A percentile compares a stretch with the other conserved stretches of the same genome.
Conservation (phyloP, 2,888 invertebrate species). For the Octonoba sinensis region DNA sequence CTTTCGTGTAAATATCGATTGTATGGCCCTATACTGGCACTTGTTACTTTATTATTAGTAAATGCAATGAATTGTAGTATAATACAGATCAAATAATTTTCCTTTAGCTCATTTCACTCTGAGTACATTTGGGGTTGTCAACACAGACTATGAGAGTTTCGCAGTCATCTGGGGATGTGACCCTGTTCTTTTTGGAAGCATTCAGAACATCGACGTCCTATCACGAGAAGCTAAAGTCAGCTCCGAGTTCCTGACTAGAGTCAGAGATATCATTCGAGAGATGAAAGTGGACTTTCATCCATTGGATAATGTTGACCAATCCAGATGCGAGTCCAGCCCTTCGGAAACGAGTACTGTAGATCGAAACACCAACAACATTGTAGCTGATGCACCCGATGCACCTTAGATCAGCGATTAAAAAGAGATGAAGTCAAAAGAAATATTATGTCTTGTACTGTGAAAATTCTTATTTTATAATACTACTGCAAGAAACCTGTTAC, state of each 20-base stretch:
- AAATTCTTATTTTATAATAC: too few relatives aligned
- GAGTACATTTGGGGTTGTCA: conserved; percentile 51
- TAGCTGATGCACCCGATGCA: conserved; percentile 13
- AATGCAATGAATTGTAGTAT: too few relatives aligned
- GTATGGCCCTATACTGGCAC: too few relatives aligned
- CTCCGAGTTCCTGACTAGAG: conserved; percentile 17
- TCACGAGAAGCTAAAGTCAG: conserved; percentile 4
- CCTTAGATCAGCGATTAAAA: not conserved
- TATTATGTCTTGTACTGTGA: too few relatives aligned
- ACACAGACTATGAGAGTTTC: conserved; percentile 52
- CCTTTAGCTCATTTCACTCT: conserved; percentile 38
- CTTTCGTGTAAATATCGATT: too few relatives aligned
- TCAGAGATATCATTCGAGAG: conserved; percentile 26
- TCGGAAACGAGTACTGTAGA: not conserved
- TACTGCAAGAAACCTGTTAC: too few relatives aligned
- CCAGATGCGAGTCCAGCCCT: conserved; percentile 8
- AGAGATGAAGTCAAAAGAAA: not conserved
- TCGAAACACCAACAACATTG: conserved; percentile 47
- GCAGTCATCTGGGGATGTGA: conserved; percentile 58
- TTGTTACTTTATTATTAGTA: too few relatives aligned
- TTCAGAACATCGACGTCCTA: conserved; percentile 46
- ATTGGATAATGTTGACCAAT: conserved; percentile 44
- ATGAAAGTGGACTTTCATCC: conserved; percentile 20
- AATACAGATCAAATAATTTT: too few relatives aligned
- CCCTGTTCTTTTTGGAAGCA: conserved; percentile 48